phyloP scores from a whole-genome alignment of 1,140 invertebrate genomes.

The Ceratoteleas bidentatus region DNA sequence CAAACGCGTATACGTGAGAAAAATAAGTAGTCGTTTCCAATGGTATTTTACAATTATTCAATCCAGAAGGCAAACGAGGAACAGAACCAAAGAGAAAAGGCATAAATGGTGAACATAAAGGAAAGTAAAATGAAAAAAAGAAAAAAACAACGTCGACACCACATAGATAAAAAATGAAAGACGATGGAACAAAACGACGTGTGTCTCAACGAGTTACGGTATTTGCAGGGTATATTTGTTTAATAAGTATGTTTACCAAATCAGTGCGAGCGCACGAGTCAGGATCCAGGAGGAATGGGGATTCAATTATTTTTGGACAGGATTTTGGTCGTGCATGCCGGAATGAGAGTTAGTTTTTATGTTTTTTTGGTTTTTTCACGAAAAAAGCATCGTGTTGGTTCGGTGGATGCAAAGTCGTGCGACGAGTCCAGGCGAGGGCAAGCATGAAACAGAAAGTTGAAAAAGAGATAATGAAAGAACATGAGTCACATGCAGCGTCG shows the following conservation, averaged over 20 bases:
- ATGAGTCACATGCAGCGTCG: slow-evolving; percentile 73
- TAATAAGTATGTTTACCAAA: slow-evolving; percentile 58
- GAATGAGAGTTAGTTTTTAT: slow-evolving; percentile 33
- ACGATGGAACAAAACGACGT: slow-evolving; percentile 59
- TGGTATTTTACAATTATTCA: slow-evolving; percentile 23
- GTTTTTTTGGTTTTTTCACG: no score
- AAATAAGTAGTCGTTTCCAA: slow-evolving; percentile 35
- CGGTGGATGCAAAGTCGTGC: slow-evolving; percentile 78
- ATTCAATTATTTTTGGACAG: slow-evolving; percentile 63
- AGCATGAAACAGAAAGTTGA: slow-evolving; percentile 82
- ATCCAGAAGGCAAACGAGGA: slow-evolving; percentile 20
- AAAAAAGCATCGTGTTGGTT: slow-evolving; percentile 64
- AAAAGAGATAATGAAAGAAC: slow-evolving; percentile 79
- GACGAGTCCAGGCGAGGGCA: slow-evolving; percentile 78
- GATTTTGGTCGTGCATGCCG: slow-evolving; percentile 58
- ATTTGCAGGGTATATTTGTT: slow-evolving; percentile 65
- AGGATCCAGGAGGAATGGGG: slow-evolving; percentile 63
- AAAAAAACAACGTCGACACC: slow-evolving; percentile 8
- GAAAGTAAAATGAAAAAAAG: slow-evolving; percentile 7
- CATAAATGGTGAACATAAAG: not conserved
- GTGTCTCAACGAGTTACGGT: slow-evolving; percentile 65
- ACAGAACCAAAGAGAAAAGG: slow-evolving; percentile 1
- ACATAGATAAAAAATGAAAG: slow-evolving; percentile 35
- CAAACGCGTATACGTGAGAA: slow-evolving; percentile 34
- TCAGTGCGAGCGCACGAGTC: slow-evolving; percentile 66